Evolutionary conservation across 2,797 vertebrate genomes (phyloP), one percentile per base, ranked within the genome.

Genomic region (Streptopelia turtur): DNA sequence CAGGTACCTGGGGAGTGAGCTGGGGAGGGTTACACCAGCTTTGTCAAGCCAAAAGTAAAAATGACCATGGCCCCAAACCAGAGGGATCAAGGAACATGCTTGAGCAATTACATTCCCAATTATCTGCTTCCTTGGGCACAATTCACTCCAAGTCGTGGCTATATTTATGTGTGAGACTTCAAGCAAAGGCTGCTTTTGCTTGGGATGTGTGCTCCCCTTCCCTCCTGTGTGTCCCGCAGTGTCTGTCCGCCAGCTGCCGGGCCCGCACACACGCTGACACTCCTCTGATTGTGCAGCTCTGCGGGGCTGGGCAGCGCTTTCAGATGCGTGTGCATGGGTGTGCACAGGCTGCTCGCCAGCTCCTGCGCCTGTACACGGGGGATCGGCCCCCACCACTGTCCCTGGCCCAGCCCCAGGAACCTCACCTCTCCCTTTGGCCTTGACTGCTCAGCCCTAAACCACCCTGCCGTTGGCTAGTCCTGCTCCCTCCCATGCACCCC

Each of bases 1-100:
- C 95, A 96, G 79, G 35, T 82, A 96, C 91, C 85, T 59, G 70
- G 87, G 68, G 89, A 95, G 92, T 64, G 94, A 75, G 41, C 25
- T 56, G 31, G 64, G 65, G 94, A 92, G 94, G 89, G 82, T 84
- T 90, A 13, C 47, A 24, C 23, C 31, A 37, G 33, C 57, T 91
- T 18, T 39, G 43, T 43, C 55, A 55, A 86, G 89, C 79, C 69
- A 92, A 95, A 76, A 9, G 27, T 24, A 82, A 94, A 91, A 93
- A 81, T 94, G 89, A 28, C 82, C 61, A 1, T 93, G 95, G 95
- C 92, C 60, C 27, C 18, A 39, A 5, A 87, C 94, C 94, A 97
- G 63, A 89, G 83, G 94, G 96, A 96, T 95, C 91, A 65, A 90
- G 91, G 53, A 95, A 83, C 24, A 21, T 3, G 30, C 87, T 86